phyloP scores from a whole-genome alignment of 2,888 invertebrate species.

The Salticus scenicus region DNA sequence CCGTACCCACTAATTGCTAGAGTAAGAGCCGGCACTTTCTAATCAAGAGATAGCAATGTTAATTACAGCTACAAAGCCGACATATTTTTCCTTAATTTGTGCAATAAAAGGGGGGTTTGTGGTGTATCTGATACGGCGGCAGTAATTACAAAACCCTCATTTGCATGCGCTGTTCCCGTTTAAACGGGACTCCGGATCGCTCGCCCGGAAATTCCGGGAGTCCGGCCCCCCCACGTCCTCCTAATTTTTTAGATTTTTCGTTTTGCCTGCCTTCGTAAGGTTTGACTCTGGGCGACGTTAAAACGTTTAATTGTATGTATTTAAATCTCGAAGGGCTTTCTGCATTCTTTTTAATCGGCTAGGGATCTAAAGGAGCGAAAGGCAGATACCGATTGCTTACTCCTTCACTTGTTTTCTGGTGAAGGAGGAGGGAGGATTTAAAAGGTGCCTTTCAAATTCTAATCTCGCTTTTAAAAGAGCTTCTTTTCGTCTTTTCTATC shows the following conservation, averaged over 20 bases:
- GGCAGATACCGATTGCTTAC: slow-evolving; percentile 12
- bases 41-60: slow-evolving; percentile 71
- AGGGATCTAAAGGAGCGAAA: not conserved
- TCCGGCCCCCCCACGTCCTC: slow-evolving; percentile 2
- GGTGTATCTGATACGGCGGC: slow-evolving; percentile 65
- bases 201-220: slow-evolving; percentile 60
- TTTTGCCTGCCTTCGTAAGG: not conserved
- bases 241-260: slow-evolving; percentile 27
- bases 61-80: slow-evolving; percentile 69
- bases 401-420: not conserved
- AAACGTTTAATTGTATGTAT: slow-evolving; percentile 66
- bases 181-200: slow-evolving; percentile 57
- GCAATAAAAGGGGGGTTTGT: slow-evolving; percentile 69
- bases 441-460: not conserved
- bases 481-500: slow-evolving; percentile 16
- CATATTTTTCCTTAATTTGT: slow-evolving; percentile 70
- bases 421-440: not conserved
- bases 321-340: slow-evolving; percentile 32
- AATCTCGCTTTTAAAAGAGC: not conserved
- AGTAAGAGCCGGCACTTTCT: slow-evolving; percentile 56
- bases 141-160: slow-evolving; percentile 70
- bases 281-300: slow-evolving; percentile 40
- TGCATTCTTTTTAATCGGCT: slow-evolving; percentile 17
- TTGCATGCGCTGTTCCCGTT: slow-evolving; percentile 50
- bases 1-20: slow-evolving; percentile 65